Base-by-base conservation (phyloP, 2,797 vertebrate genomes). In the Gadopsis marmoratus region DNA sequence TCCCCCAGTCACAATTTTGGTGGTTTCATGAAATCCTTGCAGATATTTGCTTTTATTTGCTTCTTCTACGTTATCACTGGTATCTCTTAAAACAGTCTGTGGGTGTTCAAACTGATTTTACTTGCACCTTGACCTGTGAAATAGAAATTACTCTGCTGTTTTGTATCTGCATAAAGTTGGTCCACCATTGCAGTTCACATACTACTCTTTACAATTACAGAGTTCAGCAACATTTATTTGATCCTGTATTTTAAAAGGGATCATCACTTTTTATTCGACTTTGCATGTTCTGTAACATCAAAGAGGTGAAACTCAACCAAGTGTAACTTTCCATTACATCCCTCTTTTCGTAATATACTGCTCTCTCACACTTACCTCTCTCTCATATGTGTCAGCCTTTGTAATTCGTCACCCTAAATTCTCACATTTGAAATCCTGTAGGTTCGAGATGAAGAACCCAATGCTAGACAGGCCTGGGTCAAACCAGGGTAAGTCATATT, bases 401-500 rank as follows among this genome's bases (percentile, higher is more conserved):
- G 0, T 33, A 48, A 26, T 3, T 23, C 5, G 0, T 60, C 41
- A 26, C 3, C 14, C 3, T 80, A 37, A 85, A 66, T 65, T 74
- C n/a, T 78, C 37, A 29, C 39, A 58, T 88, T 79, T 86, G 1
- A 83, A 84, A 79, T 60, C 29, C 78, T 93, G 14, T 84, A 99
- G 98, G 96, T 93, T 73, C 94, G 92, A 88, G 95, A 97, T 95
- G 97, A 97, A 86, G 95, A 95, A 54, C 96, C 96, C 81, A 92
- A 90, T 7, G 92, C 93, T 3, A 95, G 95, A 88, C 96, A 97
- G 74, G 97, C 96, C 48, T 99, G 97, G 97, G 92, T 96, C 85
- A 97, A 97, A 92, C 94, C 96, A 86, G 96, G 97, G 98, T 99
- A 94, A 96, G 97, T 95, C 16, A n/a, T 9, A 0, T 19, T 29